Conservation (phyloP, 23 tunicate genomes). For the Aplidium turbinatum region DNA sequence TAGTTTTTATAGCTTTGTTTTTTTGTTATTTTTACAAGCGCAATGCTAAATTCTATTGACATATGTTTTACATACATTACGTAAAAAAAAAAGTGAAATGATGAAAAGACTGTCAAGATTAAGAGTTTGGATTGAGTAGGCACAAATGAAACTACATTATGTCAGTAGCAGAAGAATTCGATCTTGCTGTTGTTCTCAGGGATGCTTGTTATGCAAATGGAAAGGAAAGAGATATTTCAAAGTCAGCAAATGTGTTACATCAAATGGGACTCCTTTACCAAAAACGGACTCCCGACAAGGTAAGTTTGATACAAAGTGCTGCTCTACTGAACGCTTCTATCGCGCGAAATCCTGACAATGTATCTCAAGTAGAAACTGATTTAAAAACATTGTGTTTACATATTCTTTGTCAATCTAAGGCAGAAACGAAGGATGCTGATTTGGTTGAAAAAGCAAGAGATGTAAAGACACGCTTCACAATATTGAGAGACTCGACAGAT, state of each 20-base stretch:
- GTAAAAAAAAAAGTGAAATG: too few relatives aligned
- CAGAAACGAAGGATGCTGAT: background rate
- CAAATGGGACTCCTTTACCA: too few relatives aligned
- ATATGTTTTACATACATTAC: too few relatives aligned
- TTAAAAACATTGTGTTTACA: background rate
- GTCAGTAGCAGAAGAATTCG: background rate
- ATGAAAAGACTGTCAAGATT: too few relatives aligned
- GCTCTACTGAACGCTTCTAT: background rate
- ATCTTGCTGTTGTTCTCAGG: background rate
- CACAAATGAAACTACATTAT: too few relatives aligned
- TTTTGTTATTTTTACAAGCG: too few relatives aligned
- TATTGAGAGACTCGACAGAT: background rate
- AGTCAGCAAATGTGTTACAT: background rate
- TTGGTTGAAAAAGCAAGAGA: background rate
- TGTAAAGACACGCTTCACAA: background rate
- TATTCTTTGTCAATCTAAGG: background rate
- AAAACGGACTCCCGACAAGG: background rate
- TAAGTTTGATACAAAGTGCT: background rate
- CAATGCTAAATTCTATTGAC: too few relatives aligned
- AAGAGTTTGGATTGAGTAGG: too few relatives aligned
- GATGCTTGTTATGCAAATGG: background rate
- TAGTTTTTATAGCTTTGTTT: too few relatives aligned
- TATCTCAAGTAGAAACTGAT: background rate
- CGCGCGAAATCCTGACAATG: background rate
- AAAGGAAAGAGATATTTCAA: background rate